Evolutionary conservation across 1,140 invertebrate species (phyloP), one percentile per base, ranked within the genome.

Genomic region (Portunus trituberculatus): DNA sequence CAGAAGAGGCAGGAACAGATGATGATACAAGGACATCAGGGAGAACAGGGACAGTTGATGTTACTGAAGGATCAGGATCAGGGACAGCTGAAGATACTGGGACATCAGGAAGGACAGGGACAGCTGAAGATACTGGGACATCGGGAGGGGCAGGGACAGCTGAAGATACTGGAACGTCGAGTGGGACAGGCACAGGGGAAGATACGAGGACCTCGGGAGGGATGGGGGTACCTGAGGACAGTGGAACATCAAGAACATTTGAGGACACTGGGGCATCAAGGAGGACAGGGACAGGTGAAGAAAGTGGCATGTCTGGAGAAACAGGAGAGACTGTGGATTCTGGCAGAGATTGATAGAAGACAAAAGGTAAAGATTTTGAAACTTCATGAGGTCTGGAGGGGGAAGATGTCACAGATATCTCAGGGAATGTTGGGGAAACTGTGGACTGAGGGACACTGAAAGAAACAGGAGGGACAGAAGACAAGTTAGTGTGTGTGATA

Each of bases 401-500:
- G 12, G 46, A 31, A 20, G 83, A 39, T 8, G 46, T 45, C 48
- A 48, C 12, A 20, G 39, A 12, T 86, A 82, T 28, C 31, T 45
- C 52, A 7, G 46, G 6, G 2, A 84, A 25, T 86, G 45, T 29
- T 46, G 92, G 46, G 29, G 87, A 25, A 16, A 28, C 31, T 8
- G 93, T 25, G 86, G 86, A n/a, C 59, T 59, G 29, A 31, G 86
- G 48, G 92, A 82, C n/a, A 48, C 25, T 32, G 76, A 46, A 7
- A 32, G 67, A 4, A 32, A 87, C 28, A 88, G 86, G 25, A 45
- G 86, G 59, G 10, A 90, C 32, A 88, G 93, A 94, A 28, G 67
- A 29, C 48, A 90, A 45, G 87, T 67, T 82, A 45, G 48, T 76
- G 48, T 25, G 32, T 14, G 52, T 59, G 12, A 52, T 90, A 28